These are phyloP conservation scores for Ailurus styani DNA, from an alignment of 2,113 vertebrate species.

Conservation along the genomic window DNA sequence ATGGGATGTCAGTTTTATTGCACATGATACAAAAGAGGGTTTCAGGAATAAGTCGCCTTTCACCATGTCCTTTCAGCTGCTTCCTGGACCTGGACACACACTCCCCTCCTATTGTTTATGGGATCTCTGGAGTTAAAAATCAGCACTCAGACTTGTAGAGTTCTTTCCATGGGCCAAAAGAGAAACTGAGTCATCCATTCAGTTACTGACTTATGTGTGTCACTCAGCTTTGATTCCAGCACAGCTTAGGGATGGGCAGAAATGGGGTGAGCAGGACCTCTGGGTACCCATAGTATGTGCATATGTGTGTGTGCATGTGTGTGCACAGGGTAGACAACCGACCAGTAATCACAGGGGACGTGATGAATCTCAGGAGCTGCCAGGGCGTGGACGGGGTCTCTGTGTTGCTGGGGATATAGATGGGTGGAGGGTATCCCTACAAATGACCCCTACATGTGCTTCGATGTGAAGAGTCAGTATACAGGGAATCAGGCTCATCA, in stretches of 20 bases:
- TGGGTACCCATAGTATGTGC: neutral
- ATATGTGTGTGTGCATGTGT: neutral
- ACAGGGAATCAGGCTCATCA: neutral
- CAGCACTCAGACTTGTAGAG: neutral
- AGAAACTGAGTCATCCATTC: neutral
- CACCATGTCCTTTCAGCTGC: neutral
- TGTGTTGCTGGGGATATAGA: neutral
- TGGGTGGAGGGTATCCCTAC: fast-evolving
- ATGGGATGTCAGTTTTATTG: neutral
- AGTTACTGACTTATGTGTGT: neutral
- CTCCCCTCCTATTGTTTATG: neutral
- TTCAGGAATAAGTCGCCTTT: neutral
- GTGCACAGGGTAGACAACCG: fast-evolving
- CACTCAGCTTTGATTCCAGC: fast-evolving
- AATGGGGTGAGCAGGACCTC: neutral
- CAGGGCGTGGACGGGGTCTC: fast-evolving
- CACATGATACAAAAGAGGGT: fast-evolving
- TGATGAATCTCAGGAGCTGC: fast-evolving
- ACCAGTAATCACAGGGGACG: fast-evolving
- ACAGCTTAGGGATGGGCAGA: fast-evolving
- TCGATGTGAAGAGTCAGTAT: fast-evolving
- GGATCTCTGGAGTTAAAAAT: neutral
- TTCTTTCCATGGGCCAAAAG: neutral
- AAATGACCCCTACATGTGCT: no score
- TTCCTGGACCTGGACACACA: neutral